Conservation (phyloP, 2,888 invertebrate genomes). For the Epinotia ramella region DNA sequence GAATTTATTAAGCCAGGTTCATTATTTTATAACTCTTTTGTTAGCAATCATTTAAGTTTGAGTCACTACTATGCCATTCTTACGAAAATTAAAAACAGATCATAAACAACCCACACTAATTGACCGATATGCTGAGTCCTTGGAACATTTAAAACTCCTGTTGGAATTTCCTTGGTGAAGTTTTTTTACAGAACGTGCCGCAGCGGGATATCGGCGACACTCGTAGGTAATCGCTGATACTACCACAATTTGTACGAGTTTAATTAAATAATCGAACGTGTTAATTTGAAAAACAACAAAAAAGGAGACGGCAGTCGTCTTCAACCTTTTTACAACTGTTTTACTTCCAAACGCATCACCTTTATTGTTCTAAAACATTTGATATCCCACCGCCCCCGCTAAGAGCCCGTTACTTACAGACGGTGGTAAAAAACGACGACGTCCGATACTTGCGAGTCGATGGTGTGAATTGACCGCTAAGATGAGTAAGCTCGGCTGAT, state of each 20-base stretch:
- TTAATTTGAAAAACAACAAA: slow-evolving; percentile 1
- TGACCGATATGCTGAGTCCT: no score
- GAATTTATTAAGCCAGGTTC: no score
- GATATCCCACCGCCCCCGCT: slow-evolving; percentile 36
- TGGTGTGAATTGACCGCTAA: slow-evolving; percentile 83
- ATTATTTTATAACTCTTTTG: no score
- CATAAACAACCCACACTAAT: no score
- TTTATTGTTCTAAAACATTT: slow-evolving; percentile 38
- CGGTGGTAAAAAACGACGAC: slow-evolving; percentile 70
- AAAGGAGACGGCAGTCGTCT: not conserved
- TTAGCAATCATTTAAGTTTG: no score
- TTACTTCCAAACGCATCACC: not conserved
- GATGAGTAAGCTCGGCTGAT: slow-evolving; percentile 80
- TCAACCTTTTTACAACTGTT: slow-evolving; percentile 19
- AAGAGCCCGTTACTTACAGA: slow-evolving; percentile 33
- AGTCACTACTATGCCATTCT: no score
- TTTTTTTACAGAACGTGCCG: slow-evolving; percentile 2
- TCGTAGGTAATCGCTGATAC: not conserved
- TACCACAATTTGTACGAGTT: not conserved
- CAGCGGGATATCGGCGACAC: slow-evolving; percentile 8
- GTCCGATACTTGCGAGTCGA: slow-evolving; percentile 81
- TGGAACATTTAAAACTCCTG: slow-evolving; percentile 13
- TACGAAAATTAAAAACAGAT: no score
- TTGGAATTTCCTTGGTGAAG: slow-evolving; percentile 15
- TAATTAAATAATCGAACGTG: not conserved